phyloP scores from a whole-genome alignment of 2,113 vertebrate species.

The Amphiprion percula region DNA sequence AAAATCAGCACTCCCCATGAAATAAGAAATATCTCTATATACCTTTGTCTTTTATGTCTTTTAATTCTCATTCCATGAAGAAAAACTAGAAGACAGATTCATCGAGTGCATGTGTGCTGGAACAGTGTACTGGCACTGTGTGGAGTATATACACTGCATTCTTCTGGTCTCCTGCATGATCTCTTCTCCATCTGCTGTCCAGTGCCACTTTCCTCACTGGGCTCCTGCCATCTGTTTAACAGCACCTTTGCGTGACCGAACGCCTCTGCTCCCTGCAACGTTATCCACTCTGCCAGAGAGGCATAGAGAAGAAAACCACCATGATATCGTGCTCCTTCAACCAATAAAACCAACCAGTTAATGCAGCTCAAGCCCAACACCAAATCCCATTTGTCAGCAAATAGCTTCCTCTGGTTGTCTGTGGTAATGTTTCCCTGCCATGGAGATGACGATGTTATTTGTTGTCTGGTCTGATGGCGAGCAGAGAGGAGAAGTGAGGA shows the following conservation, averaged over 20 bases:
- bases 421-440: conserved; percentile 67
- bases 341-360: conserved; percentile 82
- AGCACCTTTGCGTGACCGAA: conserved; percentile 80
- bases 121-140: conserved; percentile 37
- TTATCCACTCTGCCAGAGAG: conserved; percentile 74
- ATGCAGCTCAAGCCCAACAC: conserved; percentile 76
- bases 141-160: conserved; percentile 47
- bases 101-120: conserved; percentile 38
- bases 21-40: neutral
- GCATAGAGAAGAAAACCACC: conserved; percentile 74
- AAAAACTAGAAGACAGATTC: conserved; percentile 9
- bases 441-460: conserved; percentile 64
- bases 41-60: neutral
- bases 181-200: conserved; percentile 80
- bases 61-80: neutral
- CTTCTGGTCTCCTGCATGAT: conserved; percentile 62
- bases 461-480: conserved; percentile 65
- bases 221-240: conserved; percentile 82
- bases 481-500: conserved; percentile 42
- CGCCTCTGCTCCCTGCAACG: conserved; percentile 68
- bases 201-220: conserved; percentile 76
- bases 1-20: neutral
- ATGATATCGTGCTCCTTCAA: conserved; percentile 78
- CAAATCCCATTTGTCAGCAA: conserved; percentile 83
- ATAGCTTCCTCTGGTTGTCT: conserved; percentile 75